Evolutionary conservation across 2,797 vertebrate genomes (phyloP), one percentile per base, ranked within the genome.

Genomic region (Alfaro cultratus): DNA sequence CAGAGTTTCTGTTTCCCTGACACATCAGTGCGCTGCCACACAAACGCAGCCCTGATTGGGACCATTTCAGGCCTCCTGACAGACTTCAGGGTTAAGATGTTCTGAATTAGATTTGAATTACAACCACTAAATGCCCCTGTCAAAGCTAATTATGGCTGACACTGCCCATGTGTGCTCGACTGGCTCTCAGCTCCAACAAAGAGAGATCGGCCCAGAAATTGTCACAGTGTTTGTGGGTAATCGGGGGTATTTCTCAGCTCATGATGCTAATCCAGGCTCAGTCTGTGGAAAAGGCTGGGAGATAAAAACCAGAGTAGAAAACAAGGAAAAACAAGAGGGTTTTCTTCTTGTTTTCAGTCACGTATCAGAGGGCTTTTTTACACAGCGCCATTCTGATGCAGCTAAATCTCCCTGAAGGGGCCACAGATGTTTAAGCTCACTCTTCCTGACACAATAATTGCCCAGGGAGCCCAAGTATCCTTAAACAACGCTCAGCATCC

Each of bases 21-120:
- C 97, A 97, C 97, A 96, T 97, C 97, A 97, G 91, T 95, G 92
- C 13, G 3, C 97, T 95, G 96, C 97, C 96, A 96, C 97, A 96
- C 96, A 87, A 93, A 87, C 60, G 77, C 96, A 95, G 96, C 92
- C 95, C 90, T 94, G 93, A 97, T 95, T 96, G 96, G 96, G 95
- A 95, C 95, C 89, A 85, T 97, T 98, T 98, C 96, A 97, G 97
- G 94, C 85, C 79, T 96, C 96, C 96, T 98, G 98, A 99, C 98
- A 98, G 97, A 96, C 98, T 97, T 94, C 96, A 96, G 97, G 94
- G 96, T 97, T 99, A 98, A 99, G 98, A 99, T 99, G 98, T 98
- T 99, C 98, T 98, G 98, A 98, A 99, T 99, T 98, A 99, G 98
- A 99, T 99, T 99, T 99, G 98, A 99, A 99, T 99, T 99, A 99